phyloP scores from a whole-genome alignment of 2,888 invertebrate genomes.

The Autographa pulchrina region DNA sequence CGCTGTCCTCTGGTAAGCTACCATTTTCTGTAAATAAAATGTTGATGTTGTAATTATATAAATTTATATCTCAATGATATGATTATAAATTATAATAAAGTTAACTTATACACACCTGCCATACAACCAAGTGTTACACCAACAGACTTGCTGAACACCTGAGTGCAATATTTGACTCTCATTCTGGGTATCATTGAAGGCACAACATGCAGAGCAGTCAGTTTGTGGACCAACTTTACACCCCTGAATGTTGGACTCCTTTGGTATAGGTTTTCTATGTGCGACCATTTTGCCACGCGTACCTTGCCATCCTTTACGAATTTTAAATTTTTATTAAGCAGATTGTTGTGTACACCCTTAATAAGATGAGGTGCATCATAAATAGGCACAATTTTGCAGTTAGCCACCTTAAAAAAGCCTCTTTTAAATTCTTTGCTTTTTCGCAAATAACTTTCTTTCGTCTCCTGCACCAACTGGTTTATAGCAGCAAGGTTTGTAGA shows the following conservation, averaged over 20 bases:
- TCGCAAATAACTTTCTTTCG: slow-evolving; percentile 8
- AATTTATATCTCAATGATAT: slow-evolving; percentile 1
- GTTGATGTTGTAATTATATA: slow-evolving; percentile 11
- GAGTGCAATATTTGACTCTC: slow-evolving; percentile 7
- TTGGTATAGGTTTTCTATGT: slow-evolving; percentile 5
- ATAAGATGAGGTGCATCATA: slow-evolving; percentile 26
- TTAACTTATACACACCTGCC: slow-evolving; percentile 17
- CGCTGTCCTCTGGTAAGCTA: slow-evolving; percentile 9
- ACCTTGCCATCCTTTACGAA: not conserved
- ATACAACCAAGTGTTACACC: slow-evolving; percentile 13
- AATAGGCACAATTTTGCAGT: slow-evolving; percentile 9
- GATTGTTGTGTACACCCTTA: slow-evolving; percentile 22
- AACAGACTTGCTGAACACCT: slow-evolving; percentile 18
- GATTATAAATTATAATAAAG: slow-evolving; percentile 2
- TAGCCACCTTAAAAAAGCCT: slow-evolving; percentile 18
- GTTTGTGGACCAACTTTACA: no score
- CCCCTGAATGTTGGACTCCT: not conserved
- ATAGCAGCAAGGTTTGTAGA: slow-evolving; percentile 21
- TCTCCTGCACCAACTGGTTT: slow-evolving; percentile 10
- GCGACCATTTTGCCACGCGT: slow-evolving; percentile 20
- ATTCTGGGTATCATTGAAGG: no score
- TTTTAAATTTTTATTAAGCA: slow-evolving; percentile 16
- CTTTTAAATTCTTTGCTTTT: not conserved
- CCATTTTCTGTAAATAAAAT: slow-evolving; percentile 5
- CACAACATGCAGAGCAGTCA: no score